Evolutionary conservation across 2,113 vertebrate species (phyloP), one percentile per base, ranked within the genome.

Genomic region (Hippocampus barbouri): DNA sequence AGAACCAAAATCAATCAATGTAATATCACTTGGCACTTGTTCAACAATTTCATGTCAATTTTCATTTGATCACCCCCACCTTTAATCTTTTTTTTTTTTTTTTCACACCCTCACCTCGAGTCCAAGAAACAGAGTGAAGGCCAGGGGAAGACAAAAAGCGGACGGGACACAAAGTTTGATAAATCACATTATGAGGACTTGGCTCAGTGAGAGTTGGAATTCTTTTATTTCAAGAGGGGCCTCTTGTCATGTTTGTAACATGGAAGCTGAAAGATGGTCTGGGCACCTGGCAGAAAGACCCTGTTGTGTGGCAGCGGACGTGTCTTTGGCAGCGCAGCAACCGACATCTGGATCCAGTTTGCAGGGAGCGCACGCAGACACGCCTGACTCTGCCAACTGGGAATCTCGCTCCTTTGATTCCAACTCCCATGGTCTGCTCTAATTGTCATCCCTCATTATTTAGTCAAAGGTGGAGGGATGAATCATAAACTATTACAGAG

Each of bases 341-440:
- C 70, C 57, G 73, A 93, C 93, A 94, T 94, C 93, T 93, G 92
- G 86, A 93, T 89, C 81, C 85, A 89, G 86, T 94, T 94, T 93
- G 87, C 86, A 70, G 77, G 71, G 77, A 90, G 88, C 83, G 56
- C 79, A 80, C 83, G 87, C 87, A 85, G 79, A 89, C 84, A 76
- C 86, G 81, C 83, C 79, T 14, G 57, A 69, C 86, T 90, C 83
- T 86, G 89, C 90, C 89, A 88, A 89, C 77, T 53, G 86, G 81
- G 88, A 87, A 89, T 88, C 87, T 85, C 80, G 81, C 77, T 80
- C 73, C 90, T 93, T 89, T 90, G 90, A 92, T 91, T 89, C 78
- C 77, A 83, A 67, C 86, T 88, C 89, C 84, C 85, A 74, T 73
- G 86, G 82, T 79, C 87, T 47, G 76, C 83, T 91, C 83, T 91